A percentile compares a stretch with the other conserved stretches of the same genome.
These are phyloP conservation scores for Matsumurasca onukii DNA, from an alignment of 1,140 invertebrate species.

Conservation along the genomic window DNA sequence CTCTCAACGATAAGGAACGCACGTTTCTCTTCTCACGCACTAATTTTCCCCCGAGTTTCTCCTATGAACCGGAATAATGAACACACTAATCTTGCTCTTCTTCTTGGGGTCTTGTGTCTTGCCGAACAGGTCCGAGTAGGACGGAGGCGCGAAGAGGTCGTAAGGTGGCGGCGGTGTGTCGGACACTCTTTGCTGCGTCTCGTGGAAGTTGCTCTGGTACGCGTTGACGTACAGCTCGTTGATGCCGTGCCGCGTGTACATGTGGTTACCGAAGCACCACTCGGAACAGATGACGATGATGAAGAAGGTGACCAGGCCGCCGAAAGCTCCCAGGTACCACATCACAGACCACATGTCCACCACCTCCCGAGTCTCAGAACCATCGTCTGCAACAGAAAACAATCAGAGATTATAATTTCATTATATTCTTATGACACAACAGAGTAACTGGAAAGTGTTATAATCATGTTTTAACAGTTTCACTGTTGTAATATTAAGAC, in stretches of 20 bases:
- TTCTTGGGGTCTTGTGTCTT: neutral
- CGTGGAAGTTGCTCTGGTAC: conserved; percentile 25
- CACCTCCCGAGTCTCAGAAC: neutral
- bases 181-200: conserved; percentile 38
- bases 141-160: conserved; percentile 59
- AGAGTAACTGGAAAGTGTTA: no score
- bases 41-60: no score
- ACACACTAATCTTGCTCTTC: conserved; percentile 23
- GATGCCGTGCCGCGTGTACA: conserved; percentile 42
- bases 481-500: no score
- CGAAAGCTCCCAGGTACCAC: conserved; percentile 62
- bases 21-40: no score
- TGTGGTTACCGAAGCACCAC: conserved; percentile 53
- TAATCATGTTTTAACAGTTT: no score
- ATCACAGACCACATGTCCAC: conserved; percentile 57
- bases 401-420: no score
- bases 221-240: conserved; percentile 37
- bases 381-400: conserved; percentile 28
- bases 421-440: no score
- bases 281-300: conserved; percentile 61
- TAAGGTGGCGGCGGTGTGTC: conserved; percentile 58
- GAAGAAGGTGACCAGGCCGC: conserved; percentile 59
- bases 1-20: no score
- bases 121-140: conserved; percentile 49
- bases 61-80: conserved; percentile 21